A percentile compares a stretch with the other conserved stretches of the same genome.
phyloP scores from a whole-genome alignment of 2,113 vertebrate species.

The Phrynocephalus versicolor region DNA sequence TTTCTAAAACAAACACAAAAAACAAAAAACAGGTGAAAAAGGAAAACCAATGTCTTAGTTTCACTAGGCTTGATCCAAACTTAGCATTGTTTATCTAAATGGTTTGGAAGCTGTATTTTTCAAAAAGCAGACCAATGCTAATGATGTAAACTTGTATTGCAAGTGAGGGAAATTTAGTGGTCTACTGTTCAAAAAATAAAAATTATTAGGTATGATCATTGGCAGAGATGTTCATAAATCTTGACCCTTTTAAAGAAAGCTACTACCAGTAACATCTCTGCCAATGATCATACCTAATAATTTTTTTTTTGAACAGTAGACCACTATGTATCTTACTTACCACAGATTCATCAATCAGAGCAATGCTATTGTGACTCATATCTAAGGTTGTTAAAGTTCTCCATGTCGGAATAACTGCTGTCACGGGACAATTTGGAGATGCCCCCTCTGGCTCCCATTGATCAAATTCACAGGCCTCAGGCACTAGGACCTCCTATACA shows the following conservation, averaged over 20 bases:
- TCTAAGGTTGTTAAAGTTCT: conserved; percentile 91
- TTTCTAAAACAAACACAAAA: conserved; percentile 89
- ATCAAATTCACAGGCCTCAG: conserved; percentile 91
- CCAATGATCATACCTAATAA: background rate
- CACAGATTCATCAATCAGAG: conserved; percentile 89
- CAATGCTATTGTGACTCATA: conserved; percentile 93
- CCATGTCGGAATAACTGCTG: conserved; percentile 91
- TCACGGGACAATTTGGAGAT: conserved; percentile 80
- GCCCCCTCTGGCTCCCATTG: conserved; percentile 92
- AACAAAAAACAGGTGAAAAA: background rate
- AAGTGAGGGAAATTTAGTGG: background rate
- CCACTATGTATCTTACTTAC: conserved; percentile 80
- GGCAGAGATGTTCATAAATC: background rate
- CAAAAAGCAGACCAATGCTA: background rate
- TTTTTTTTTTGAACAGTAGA: background rate
- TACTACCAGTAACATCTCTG: background rate
- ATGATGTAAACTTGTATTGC: background rate
- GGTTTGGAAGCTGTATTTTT: background rate
- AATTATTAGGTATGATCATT: background rate
- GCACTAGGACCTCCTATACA: conserved; percentile 87
- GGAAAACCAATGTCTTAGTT: conserved; percentile 24
- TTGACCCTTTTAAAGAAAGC: background rate
- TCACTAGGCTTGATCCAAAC: background rate
- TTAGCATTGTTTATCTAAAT: background rate
- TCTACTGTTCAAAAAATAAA: background rate